Base-by-base conservation (phyloP, 2,797 vertebrate species). In the Schizopygopsis pylzovi region DNA sequence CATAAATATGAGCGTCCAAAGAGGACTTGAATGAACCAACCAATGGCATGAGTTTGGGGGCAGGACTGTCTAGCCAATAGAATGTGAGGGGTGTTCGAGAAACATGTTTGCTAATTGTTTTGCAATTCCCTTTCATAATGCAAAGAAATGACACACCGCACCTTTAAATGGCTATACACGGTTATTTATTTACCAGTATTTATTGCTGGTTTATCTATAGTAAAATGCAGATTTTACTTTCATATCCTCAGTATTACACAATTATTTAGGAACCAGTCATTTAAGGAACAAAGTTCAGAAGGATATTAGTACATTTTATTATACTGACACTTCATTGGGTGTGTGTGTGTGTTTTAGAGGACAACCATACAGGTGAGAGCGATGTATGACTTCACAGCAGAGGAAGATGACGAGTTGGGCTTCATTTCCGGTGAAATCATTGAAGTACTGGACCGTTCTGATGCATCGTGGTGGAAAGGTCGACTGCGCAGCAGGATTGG, bases 391-490 rank as follows among this genome's bases (percentile, higher is more conserved):
- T 99, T 99, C 5, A 92, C 89, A 0, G 97, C 97, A 0, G 86
- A 97, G 75, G 98, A 98, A 49, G 93, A 93, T 0, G 98, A 99
- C 0, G 98, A 99, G 87, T 93, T 99, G 6, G 97, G 96, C 0
- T 98, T 99, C 91, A 89, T 63, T 47, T 91, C 85, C 0, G 97
- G 97, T 0, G 98, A 99, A 61, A 75, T 98, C 89, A 92, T 99
- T 4, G 98, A 99, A 43, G 97, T 99, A 61, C 71, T 99, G 89
- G 97, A 99, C 88, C 94, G 83, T 88, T 96, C 97, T 0, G 95
- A 99, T 85, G 77, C 92, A 0, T 96, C 95, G 0, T 99, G 98
- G 98, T 99, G 98, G 98, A 96, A 86, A 18, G 98, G 98, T 45
- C 93, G 93, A 16, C 95, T 98, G 88, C 93, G 93, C 39, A 96